phyloP scores from a whole-genome alignment of 2,888 invertebrate genomes.

The Metopia argyrocephala region DNA sequence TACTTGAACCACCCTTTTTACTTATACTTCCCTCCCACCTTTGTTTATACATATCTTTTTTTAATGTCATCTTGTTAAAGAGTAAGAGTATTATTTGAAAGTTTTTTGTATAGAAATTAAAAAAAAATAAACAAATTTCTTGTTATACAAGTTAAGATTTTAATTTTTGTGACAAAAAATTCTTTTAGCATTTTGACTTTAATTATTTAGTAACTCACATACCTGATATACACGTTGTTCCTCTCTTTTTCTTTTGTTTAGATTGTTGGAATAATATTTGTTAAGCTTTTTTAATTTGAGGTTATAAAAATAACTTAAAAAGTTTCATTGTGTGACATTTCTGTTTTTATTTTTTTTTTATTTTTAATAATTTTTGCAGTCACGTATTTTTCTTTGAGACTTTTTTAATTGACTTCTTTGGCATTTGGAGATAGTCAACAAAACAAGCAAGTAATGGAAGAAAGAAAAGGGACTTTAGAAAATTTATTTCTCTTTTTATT shows the following conservation, averaged over 20 bases:
- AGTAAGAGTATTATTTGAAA: neutral
- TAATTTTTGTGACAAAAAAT: conserved; percentile 36
- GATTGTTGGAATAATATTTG: conserved; percentile 70
- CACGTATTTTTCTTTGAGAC: conserved; percentile 73
- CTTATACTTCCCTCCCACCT: neutral
- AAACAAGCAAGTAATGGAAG: neutral
- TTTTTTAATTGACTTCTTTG: conserved; percentile 76
- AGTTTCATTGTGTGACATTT: conserved; percentile 39
- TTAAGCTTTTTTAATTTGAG: conserved; percentile 63
- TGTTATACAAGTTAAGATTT: conserved; percentile 42
- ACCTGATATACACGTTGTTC: neutral
- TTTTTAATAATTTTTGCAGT: conserved; percentile 67
- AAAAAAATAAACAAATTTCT: conserved; percentile 43
- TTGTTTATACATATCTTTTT: neutral
- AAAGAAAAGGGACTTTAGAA: conserved; percentile 44
- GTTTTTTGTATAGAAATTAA: conserved; percentile 15
- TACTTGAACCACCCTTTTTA: neutral
- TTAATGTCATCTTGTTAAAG: neutral
- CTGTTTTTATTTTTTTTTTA: conserved; percentile 42
- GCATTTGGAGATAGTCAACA: conserved; percentile 32
- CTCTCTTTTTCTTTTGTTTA: conserved; percentile 35
- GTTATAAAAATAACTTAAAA: conserved; percentile 53
- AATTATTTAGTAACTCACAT: neutral
- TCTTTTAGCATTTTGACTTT: conserved; percentile 10
- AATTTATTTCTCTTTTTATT: neutral